Evolutionary conservation across 1,140 invertebrate genomes (phyloP).

Genomic region (Dendroctonus ponderosae): DNA sequence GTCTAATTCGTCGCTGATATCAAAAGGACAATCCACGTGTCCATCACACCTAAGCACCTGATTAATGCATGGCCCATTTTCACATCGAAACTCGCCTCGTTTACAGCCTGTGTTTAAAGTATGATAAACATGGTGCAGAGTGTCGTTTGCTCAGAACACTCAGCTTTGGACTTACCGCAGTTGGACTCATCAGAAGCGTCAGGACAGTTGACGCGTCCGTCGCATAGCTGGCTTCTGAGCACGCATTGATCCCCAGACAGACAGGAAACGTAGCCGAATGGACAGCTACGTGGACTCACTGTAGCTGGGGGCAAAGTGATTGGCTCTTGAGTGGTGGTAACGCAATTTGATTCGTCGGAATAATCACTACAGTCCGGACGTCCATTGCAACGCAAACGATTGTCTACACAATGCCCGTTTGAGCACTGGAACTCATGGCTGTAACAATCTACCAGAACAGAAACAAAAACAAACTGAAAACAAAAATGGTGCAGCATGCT

Average conservation of each 20-base stretch:
- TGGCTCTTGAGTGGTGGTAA: constrained; percentile 30
- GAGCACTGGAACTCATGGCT: constrained; percentile 78
- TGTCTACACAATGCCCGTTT: constrained; percentile 67
- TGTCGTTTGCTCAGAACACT: no score
- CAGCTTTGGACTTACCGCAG: constrained; percentile 57
- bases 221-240: constrained; percentile 56
- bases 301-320: constrained; percentile 32
- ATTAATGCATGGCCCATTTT: constrained; percentile 61
- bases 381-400: constrained; percentile 67
- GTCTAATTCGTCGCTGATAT: constrained; percentile 67
- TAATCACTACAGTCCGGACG: constrained; percentile 67
- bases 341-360: constrained; percentile 68
- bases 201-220: constrained; percentile 66
- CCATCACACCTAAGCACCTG: constrained; percentile 66
- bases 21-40: constrained; percentile 64
- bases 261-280: constrained; percentile 54
- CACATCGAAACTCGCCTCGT: constrained; percentile 55
- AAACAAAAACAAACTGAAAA: constrained; percentile 22
- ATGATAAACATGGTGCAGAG: no score
- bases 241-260: constrained; percentile 56
- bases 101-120: not conserved
- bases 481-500: constrained; percentile 25
- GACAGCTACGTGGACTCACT: constrained; percentile 48
- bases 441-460: constrained; percentile 57
- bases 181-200: constrained; percentile 71